Evolutionary conservation across 2,113 vertebrate species (phyloP).

Genomic region (Austrofundulus limnaeus): DNA sequence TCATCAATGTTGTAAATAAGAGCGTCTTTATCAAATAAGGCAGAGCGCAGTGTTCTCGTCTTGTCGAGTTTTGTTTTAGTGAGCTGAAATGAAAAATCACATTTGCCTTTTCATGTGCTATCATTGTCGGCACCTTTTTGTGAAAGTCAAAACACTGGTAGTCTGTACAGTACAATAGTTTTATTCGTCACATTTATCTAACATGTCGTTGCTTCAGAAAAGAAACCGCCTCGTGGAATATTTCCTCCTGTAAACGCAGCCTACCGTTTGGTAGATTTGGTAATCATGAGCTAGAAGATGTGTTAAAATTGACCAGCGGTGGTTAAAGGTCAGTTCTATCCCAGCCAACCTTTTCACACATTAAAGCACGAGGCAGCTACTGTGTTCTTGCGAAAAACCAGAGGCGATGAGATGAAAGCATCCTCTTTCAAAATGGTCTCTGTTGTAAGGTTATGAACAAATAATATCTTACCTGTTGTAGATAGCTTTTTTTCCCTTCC

Average conservation of each 20-base stretch:
- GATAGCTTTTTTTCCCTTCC: too few species aligned
- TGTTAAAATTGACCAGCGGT: slow-evolving; percentile 1
- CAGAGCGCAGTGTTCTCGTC: slow-evolving; percentile 27
- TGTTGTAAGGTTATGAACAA: too few species aligned
- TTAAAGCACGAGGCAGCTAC: neutral
- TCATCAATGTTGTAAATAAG: slow-evolving; percentile 26
- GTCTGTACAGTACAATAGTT: slow-evolving; percentile 5
- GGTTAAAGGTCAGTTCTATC: neutral
- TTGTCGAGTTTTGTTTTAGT: slow-evolving; percentile 43
- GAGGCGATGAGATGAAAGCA: neutral
- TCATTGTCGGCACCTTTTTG: slow-evolving; percentile 36
- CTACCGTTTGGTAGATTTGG: neutral
- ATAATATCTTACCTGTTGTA: too few species aligned
- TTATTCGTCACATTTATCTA: slow-evolving; percentile 2
- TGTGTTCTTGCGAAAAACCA: neutral
- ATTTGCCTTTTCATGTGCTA: slow-evolving; percentile 43
- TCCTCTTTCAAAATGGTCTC: neutral
- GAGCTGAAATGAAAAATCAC: slow-evolving; percentile 27
- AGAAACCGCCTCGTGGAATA: neutral
- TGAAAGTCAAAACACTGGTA: slow-evolving; percentile 60
- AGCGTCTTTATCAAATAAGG: slow-evolving; percentile 7
- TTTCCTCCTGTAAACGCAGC: too few species aligned
- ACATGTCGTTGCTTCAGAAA: neutral
- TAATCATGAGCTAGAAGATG: neutral
- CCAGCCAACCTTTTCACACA: too few species aligned